phyloP scores from a whole-genome alignment of 2,888 invertebrate genomes.

The Minunthozetes semirufus region DNA sequence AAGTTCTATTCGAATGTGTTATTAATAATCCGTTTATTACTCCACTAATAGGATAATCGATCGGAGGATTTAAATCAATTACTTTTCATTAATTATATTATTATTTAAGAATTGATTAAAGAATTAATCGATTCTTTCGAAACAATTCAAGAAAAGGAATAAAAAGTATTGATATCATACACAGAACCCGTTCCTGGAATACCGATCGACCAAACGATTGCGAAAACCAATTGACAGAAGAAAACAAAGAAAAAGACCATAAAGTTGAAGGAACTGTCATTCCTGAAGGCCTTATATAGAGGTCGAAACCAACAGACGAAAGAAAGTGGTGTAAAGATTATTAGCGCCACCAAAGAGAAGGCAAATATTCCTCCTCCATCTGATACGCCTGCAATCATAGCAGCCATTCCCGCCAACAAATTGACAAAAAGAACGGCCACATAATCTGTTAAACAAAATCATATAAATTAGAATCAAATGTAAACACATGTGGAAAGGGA shows the following conservation, averaged over 20 bases:
- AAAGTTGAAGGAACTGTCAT: conserved; percentile 98
- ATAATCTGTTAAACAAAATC: conserved; percentile 65
- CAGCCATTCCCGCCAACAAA: conserved; percentile 72
- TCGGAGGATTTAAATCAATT: neutral
- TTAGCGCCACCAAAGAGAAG: conserved; percentile 75
- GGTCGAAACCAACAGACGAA: conserved; percentile 99
- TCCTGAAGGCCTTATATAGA: conserved; percentile 95
- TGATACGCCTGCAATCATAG: conserved; percentile 52
- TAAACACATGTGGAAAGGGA: neutral
- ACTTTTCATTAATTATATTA: neutral
- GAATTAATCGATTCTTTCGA: neutral
- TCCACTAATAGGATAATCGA: conserved; percentile 8
- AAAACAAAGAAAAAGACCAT: conserved; percentile 99
- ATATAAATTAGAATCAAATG: no score
- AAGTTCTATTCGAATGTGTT: neutral
- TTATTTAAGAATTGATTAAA: neutral
- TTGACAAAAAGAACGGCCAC: conserved; percentile 75
- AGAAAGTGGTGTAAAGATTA: conserved; percentile 90
- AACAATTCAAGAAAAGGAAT: neutral
- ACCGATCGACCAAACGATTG: conserved; percentile 79
- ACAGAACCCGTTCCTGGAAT: conserved; percentile 75
- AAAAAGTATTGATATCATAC: conserved; percentile 58
- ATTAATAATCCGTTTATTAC: conserved; percentile 28
- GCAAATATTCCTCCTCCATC: conserved; percentile 64
- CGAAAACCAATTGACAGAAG: conserved; percentile 86